phyloP scores from a whole-genome alignment of 2,113 vertebrate species.

The Cyanistes caeruleus region DNA sequence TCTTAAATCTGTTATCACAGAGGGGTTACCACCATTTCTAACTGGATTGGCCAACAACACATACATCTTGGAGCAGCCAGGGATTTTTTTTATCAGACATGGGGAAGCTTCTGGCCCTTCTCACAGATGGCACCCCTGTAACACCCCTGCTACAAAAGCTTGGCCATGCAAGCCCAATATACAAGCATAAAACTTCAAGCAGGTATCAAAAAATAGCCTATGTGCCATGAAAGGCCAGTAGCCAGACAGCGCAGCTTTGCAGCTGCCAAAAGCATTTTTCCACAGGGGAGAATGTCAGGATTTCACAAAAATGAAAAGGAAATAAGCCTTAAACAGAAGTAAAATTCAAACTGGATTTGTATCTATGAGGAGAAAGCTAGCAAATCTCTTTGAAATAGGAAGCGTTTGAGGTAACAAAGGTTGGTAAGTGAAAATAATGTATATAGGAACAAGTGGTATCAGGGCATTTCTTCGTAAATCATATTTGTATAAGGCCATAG shows the following conservation, averaged over 20 bases:
- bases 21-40: background rate
- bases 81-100: background rate
- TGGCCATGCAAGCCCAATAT: background rate
- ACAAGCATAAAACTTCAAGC: background rate
- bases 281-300: background rate
- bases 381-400: background rate
- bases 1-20: background rate
- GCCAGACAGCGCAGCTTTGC: background rate
- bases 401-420: background rate
- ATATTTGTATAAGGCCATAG: background rate
- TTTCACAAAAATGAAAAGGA: background rate
- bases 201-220: background rate
- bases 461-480: background rate
- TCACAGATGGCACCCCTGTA: background rate
- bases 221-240: background rate
- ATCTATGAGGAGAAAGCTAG: background rate
- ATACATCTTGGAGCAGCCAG: background rate
- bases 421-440: background rate
- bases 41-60: background rate
- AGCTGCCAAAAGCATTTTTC: background rate
- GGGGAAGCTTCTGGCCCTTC: background rate
- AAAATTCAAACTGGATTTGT: background rate
- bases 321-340: background rate
- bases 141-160: background rate
- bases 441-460: background rate